A percentile compares a stretch with the other conserved stretches of the same genome.
Evolutionary conservation across 2,797 vertebrate genomes (phyloP).

Genomic region (Cebuella pygmaea): DNA sequence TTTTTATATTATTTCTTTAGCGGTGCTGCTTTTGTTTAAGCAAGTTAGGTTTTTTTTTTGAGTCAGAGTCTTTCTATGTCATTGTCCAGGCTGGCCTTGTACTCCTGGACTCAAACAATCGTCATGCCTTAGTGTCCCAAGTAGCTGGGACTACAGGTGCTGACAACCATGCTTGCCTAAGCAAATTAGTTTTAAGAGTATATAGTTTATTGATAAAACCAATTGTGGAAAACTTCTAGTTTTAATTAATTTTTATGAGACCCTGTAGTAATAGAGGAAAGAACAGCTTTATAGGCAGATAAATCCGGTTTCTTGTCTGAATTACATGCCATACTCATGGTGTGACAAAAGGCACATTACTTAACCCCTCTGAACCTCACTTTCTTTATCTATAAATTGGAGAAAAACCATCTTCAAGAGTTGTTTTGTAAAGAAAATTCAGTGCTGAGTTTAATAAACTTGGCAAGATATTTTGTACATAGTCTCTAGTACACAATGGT

Average conservation of each 20-base stretch:
- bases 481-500: neutral
- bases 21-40: slow-evolving; percentile 42
- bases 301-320: neutral
- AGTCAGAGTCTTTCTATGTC: neutral
- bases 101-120: neutral
- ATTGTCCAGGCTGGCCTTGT: neutral
- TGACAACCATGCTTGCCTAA: neutral
- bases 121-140: neutral
- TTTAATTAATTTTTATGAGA: slow-evolving; percentile 49
- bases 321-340: neutral
- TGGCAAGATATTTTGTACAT: neutral
- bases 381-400: slow-evolving; percentile 40
- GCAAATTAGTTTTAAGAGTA: neutral
- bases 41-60: neutral
- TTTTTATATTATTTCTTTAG: slow-evolving; percentile 23
- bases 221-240: neutral
- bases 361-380: neutral
- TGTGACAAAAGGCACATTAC: neutral
- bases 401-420: neutral
- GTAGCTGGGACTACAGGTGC: neutral
- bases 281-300: neutral
- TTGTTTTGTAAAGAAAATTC: slow-evolving; percentile 15
- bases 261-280: neutral
- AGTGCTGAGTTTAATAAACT: slow-evolving; percentile 12
- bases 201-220: slow-evolving; percentile 8